A percentile compares a stretch with the other conserved stretches of the same genome.
Conservation (phyloP, 92 coral and sea anemone species). For the Paragorgia papillata region DNA sequence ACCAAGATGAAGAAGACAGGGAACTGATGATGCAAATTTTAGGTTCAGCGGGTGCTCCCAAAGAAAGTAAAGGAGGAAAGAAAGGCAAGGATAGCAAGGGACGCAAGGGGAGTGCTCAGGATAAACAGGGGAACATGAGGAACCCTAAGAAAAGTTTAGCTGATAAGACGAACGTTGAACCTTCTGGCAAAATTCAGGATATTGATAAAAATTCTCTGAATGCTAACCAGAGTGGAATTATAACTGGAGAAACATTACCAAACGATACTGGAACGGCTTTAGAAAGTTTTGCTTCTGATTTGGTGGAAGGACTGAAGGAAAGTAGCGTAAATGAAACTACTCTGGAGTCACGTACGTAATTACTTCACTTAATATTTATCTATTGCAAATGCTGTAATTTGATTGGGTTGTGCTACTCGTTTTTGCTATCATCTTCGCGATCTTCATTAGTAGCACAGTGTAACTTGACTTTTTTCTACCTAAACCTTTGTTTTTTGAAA, state of each 20-base stretch:
- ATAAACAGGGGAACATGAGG: constrained; percentile 22
- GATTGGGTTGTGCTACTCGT: too few relatives aligned
- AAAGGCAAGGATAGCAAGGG: constrained; percentile 39
- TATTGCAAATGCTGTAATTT: too few relatives aligned
- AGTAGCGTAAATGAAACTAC: background rate
- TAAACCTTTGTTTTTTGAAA: background rate
- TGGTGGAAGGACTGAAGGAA: background rate
- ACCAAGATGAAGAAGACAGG: constrained; percentile 97
- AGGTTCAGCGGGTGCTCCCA: constrained; percentile 97
- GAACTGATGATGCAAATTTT: constrained; percentile 89
- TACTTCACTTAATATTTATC: too few relatives aligned
- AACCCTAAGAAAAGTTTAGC: constrained; percentile 4
- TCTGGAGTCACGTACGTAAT: background rate
- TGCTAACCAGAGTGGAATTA: background rate
- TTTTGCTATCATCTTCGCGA: too few relatives aligned
- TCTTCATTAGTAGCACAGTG: too few relatives aligned
- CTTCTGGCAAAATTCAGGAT: background rate
- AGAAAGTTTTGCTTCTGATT: constrained; percentile 14
- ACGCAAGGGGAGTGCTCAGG: constrained; percentile 28
- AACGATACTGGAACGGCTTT: background rate
- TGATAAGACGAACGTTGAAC: background rate
- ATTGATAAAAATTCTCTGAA: background rate
- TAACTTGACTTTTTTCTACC: too few relatives aligned
- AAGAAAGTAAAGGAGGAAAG: constrained; percentile 72
- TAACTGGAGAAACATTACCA: background rate